phyloP scores from a whole-genome alignment of 2,797 vertebrate genomes.

The Acanthopagrus latus region DNA sequence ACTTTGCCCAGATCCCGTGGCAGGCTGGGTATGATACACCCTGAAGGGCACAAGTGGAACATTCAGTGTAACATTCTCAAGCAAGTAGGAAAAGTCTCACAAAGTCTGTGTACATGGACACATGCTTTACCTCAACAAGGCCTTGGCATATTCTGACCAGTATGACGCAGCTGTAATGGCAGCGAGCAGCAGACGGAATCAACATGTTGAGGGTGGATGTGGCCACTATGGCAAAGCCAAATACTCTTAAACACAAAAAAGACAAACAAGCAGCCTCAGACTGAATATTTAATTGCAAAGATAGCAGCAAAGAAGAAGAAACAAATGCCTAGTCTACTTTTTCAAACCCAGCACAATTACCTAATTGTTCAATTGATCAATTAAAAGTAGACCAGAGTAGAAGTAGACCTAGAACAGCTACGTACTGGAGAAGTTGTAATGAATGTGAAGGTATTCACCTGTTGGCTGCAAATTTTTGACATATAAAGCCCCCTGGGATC shows the following conservation, averaged over 20 bases:
- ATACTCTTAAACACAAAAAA: constrained; percentile 85
- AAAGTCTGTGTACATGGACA: constrained; percentile 1
- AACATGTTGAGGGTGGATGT: constrained; percentile 94
- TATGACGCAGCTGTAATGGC: constrained; percentile 94
- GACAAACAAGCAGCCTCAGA: constrained; percentile 29
- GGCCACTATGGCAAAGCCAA: constrained; percentile 95
- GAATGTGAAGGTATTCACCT: constrained; percentile 80
- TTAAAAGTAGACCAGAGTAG: background rate
- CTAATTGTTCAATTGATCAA: background rate
- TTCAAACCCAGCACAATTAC: background rate
- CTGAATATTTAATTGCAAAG: background rate
- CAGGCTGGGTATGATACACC: constrained; percentile 98
- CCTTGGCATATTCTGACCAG: constrained; percentile 94
- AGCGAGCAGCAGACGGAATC: constrained; percentile 92
- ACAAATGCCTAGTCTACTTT: background rate
- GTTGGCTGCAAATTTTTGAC: constrained; percentile 89
- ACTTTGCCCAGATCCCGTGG: constrained; percentile 98
- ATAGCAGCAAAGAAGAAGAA: background rate
- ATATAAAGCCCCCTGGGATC: constrained; percentile 95
- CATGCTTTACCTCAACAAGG: constrained; percentile 89
- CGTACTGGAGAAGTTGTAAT: background rate
- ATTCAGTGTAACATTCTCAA: constrained; percentile 24
- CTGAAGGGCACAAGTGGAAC: constrained; percentile 75
- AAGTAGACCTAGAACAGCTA: too few species aligned
- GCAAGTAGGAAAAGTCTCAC: background rate